Evolutionary conservation across 2,797 vertebrate species (phyloP).

Genomic region (Chelon auratus): DNA sequence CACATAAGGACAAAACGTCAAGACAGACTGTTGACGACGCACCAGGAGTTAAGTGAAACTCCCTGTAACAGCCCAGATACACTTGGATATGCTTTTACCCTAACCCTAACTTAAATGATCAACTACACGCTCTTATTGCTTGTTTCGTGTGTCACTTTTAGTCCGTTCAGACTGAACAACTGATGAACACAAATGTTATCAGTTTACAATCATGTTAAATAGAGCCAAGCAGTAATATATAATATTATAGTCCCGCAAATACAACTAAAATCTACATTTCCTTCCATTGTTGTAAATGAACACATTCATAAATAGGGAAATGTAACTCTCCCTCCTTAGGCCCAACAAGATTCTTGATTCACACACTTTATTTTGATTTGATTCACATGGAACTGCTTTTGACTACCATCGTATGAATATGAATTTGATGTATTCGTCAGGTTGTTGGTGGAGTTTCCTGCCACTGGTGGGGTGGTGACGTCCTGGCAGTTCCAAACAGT

Average conservation of each 20-base stretch:
- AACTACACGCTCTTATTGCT: neutral
- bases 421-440: slow-evolving; percentile 73
- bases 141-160: neutral
- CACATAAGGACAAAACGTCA: too few relatives aligned
- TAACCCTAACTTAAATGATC: too few relatives aligned
- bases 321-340: neutral
- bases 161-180: too few relatives aligned
- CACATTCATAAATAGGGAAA: neutral
- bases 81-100: too few relatives aligned
- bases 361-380: slow-evolving; percentile 13
- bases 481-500: slow-evolving; percentile 98
- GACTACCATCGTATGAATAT: neutral
- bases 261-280: slow-evolving; percentile 4
- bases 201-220: too few relatives aligned
- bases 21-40: too few relatives aligned
- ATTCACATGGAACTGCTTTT: neutral
- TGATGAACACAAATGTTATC: too few relatives aligned
- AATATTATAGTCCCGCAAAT: neutral
- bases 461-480: slow-evolving; percentile 92
- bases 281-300: neutral
- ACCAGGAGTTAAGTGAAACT: too few relatives aligned
- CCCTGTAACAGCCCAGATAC: too few relatives aligned
- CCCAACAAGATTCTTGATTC: neutral
- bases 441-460: slow-evolving; percentile 94
- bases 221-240: too few relatives aligned